Evolutionary conservation across 2,113 vertebrate species (phyloP).

Genomic region (Pimephales promelas): DNA sequence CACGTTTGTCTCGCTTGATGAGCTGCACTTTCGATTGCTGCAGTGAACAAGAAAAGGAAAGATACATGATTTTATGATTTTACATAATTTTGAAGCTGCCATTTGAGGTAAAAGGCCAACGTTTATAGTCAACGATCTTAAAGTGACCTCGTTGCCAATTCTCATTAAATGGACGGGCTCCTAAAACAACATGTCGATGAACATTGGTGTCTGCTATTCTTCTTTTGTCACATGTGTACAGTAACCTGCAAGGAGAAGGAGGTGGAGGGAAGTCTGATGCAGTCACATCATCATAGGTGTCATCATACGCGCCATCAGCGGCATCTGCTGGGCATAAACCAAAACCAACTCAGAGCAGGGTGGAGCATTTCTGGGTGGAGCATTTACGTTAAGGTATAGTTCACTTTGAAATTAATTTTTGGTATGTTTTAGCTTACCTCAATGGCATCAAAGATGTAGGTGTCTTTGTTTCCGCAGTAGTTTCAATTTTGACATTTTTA

Average conservation of each 20-base stretch:
- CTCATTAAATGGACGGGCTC: not conserved
- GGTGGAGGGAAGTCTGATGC: constrained; percentile 69
- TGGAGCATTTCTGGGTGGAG: not conserved
- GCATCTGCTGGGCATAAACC: constrained; percentile 8
- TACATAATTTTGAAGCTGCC: no score
- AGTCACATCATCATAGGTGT: constrained; percentile 73
- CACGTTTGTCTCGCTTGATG: constrained; percentile 12
- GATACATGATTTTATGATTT: no score
- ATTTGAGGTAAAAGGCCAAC: not conserved
- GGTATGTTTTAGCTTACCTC: no score
- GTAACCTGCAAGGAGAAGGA: constrained; percentile 63
- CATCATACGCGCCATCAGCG: constrained; percentile 53
- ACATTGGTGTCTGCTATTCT: not conserved
- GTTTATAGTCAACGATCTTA: not conserved
- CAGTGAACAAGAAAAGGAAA: not conserved
- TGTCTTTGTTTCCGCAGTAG: no score
- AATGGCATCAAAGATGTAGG: no score
- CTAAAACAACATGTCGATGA: not conserved
- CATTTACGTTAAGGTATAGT: no score
- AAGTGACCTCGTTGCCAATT: not conserved
- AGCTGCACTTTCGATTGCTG: constrained; percentile 22
- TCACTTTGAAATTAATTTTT: no score
- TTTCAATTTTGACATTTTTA: no score
- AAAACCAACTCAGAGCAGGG: not conserved
- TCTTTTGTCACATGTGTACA: not conserved